These are phyloP conservation scores for Lutjanus campechanus DNA, from an alignment of 2,797 vertebrate genomes.

Conservation along the genomic window DNA sequence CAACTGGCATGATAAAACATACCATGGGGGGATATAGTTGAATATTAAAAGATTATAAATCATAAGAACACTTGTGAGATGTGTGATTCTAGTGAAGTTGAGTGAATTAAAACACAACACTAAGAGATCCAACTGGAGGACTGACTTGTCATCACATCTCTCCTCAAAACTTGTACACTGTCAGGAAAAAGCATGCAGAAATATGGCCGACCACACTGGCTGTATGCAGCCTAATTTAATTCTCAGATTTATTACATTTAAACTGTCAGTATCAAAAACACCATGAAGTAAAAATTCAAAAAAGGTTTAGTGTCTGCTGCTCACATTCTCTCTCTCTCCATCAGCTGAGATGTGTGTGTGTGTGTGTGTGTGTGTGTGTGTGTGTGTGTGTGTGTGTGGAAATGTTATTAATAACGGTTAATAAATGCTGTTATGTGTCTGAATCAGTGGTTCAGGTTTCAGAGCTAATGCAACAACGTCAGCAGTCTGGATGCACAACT, in stretches of 20 bases:
- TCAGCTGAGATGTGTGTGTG: conserved; percentile 12
- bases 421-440: conserved; percentile 62
- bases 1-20: no score
- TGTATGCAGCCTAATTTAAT: conserved; percentile 6
- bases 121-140: neutral
- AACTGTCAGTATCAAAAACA: conserved; percentile 12
- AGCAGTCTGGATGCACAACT: conserved; percentile 48
- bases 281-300: neutral
- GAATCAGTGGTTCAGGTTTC: conserved; percentile 62
- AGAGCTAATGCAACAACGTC: conserved; percentile 54
- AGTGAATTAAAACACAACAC: neutral
- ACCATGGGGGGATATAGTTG: neutral
- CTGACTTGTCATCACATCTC: neutral
- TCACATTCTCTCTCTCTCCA: neutral
- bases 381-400: conserved; percentile 24
- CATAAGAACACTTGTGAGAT: neutral
- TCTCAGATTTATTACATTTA: conserved; percentile 2
- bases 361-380: conserved; percentile 21
- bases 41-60: neutral
- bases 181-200: neutral
- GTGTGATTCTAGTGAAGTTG: neutral
- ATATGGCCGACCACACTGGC: neutral
- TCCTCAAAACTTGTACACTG: neutral
- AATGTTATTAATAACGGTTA: conserved; percentile 55
- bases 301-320: neutral